A percentile compares a stretch with the other conserved stretches of the same genome.
Conservation (phyloP, 2,888 invertebrate genomes). For the Globia sparganii region DNA sequence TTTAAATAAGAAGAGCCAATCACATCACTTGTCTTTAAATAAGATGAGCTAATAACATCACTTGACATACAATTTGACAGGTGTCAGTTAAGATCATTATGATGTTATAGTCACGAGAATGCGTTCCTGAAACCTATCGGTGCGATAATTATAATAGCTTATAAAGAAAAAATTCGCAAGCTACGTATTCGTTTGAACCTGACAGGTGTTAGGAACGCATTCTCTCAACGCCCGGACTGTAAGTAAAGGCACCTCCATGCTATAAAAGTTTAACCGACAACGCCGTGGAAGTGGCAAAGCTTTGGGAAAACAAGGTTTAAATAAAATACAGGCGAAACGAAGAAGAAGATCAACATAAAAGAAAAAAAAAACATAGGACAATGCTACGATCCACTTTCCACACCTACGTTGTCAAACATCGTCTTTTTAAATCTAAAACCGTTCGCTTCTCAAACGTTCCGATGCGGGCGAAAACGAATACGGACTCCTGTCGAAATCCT, state of each 20-base stretch:
- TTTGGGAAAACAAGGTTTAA: no score
- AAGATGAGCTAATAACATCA: background rate
- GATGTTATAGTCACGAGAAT: background rate
- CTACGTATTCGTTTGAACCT: background rate
- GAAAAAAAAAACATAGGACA: background rate
- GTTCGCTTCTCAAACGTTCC: slow-evolving; percentile 11
- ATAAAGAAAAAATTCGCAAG: no score
- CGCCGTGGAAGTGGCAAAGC: no score
- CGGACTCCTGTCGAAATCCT: slow-evolving; percentile 34
- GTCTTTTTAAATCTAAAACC: slow-evolving; percentile 35
- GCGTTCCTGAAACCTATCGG: background rate
- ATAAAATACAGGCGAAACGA: no score
- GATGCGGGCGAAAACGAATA: slow-evolving; percentile 54
- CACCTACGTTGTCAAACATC: background rate
- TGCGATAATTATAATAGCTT: background rate
- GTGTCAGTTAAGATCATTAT: background rate
- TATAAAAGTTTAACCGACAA: background rate
- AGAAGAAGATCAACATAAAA: no score
- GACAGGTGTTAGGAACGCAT: background rate
- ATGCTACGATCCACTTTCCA: background rate
- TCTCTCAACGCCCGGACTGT: background rate
- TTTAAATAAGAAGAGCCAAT: background rate
- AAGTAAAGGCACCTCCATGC: background rate
- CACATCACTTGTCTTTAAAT: background rate
- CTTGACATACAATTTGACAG: background rate